Percentiles rank a stretch among this genome's conserved stretches.
Evolutionary conservation across 2,797 vertebrate species (phyloP).

Genomic region (Bradypodion pumilum): DNA sequence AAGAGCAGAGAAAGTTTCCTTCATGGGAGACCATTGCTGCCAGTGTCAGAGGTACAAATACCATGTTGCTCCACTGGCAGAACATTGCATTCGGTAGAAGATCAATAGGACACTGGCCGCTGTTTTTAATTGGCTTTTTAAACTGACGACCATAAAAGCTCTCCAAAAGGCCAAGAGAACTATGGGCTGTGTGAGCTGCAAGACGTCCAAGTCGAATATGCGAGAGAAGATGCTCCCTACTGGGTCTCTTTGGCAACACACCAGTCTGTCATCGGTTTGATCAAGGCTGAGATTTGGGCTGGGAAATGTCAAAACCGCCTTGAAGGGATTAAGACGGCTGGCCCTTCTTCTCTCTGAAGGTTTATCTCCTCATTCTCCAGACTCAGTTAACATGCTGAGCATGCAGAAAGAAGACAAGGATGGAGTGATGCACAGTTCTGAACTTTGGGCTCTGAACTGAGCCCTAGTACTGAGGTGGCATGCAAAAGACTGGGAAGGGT

Average conservation of each 20-base stretch:
- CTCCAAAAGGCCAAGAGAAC: neutral
- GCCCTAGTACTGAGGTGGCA: neutral
- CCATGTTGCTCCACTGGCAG: no score
- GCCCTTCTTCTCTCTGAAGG: constrained; percentile 23
- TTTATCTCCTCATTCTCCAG: constrained; percentile 48
- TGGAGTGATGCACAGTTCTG: neutral
- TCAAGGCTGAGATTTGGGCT: constrained; percentile 44
- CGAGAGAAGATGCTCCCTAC: rapidly evolving
- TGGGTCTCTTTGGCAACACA: neutral
- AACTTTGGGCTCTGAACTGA: neutral
- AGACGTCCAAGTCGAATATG: neutral
- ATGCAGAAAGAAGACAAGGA: neutral
- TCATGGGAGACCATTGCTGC: no score
- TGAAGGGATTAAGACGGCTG: constrained; percentile 49
- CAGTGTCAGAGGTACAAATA: no score
- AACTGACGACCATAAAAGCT: constrained; percentile 6
- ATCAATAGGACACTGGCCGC: neutral
- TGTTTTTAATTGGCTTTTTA: neutral
- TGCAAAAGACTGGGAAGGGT: neutral
- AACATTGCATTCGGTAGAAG: no score
- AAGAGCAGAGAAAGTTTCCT: no score
- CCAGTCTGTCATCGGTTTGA: constrained; percentile 40
- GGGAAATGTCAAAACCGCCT: constrained; percentile 44
- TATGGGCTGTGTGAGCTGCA: neutral
- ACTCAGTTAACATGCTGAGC: constrained; percentile 37